phyloP scores from a whole-genome alignment of 1,140 invertebrate species.

The Trinorchestia longiramus region DNA sequence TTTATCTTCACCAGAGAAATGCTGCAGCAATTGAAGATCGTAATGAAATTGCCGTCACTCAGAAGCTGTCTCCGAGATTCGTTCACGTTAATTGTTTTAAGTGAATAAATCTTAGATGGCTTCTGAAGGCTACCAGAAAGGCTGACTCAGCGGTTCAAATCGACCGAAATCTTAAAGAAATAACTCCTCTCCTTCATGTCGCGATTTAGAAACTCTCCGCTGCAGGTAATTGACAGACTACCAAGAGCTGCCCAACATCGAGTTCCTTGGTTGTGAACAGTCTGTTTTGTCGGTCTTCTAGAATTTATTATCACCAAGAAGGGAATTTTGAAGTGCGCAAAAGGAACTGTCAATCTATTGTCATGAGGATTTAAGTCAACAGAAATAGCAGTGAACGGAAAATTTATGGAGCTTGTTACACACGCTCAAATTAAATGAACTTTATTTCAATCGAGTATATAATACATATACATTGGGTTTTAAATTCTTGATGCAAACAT shows the following conservation, averaged over 20 bases:
- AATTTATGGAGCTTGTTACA: background rate
- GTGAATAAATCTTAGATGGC: background rate
- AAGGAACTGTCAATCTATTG: background rate
- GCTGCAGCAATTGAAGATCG: background rate
- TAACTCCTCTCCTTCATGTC: background rate
- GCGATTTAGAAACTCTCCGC: background rate
- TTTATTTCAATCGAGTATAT: too few relatives aligned
- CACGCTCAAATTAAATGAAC: too few relatives aligned
- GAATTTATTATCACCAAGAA: background rate
- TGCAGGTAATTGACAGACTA: background rate
- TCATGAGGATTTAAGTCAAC: background rate
- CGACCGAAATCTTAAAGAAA: background rate
- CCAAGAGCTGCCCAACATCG: background rate
- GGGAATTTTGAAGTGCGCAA: background rate
- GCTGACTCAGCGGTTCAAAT: background rate
- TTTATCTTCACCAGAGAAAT: background rate
- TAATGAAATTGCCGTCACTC: background rate
- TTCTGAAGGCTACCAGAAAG: background rate
- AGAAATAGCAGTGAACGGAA: background rate
- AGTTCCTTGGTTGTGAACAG: background rate
- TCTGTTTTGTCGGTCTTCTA: background rate
- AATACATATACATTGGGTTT: too few relatives aligned
- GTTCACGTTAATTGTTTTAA: conserved; percentile 9
- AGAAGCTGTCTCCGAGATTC: background rate
- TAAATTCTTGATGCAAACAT: too few relatives aligned